Base-by-base conservation (phyloP, 2,888 invertebrate species). In the Andrena chrysosceles region DNA sequence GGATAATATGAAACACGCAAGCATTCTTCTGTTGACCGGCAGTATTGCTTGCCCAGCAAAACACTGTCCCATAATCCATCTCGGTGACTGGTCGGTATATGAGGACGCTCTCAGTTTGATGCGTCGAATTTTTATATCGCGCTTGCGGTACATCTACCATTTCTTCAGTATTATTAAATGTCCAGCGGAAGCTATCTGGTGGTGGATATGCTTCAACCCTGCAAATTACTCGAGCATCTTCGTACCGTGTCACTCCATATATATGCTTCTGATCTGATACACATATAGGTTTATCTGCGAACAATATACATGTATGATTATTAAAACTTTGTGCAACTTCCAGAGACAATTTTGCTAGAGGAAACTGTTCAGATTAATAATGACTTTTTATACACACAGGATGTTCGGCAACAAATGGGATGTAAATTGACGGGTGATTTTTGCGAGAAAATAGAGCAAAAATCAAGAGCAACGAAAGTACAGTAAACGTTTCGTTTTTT, bases 131-230 rank as follows among this genome's bases (percentile, higher is more conserved):
- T 70, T 95, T 95, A 93, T 96, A 97, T 87, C 97, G 96, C 89
- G 95, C 95, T 88, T 95, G 95, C 56, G 96, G 96, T 91, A 98
- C 96, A 91, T 98, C 97, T 84, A 96, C 95, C 88, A 96, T 96
- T 92, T 97, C 97, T 86, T 97, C 96, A 54, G 98, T 97, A 94
- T 98, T 98, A 95, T 98, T 98, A 93, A 98, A 97, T 35, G 96
- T 96, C 98, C 98, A 98, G 90, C 97, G 97, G 94, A 98, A 98
- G 91, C 96, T 96, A 91, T 97, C 96, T 1, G 97, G 97, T 0
- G 96, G 95, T 20, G 98, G 98, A 93, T 97, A 97, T 29, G 98
- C 96, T 91, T 98, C 97, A 63, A 98, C 98, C 94, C 97, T 97
- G 93, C 98, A 98, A 67, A 96, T 94, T 77, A 98, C 96, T 92